Percentiles rank a stretch among this genome's conserved stretches.
Evolutionary conservation across 35 echinoderm and acorn worm genomes (phyloP).

Genomic region (Nesometra sesokonis): DNA sequence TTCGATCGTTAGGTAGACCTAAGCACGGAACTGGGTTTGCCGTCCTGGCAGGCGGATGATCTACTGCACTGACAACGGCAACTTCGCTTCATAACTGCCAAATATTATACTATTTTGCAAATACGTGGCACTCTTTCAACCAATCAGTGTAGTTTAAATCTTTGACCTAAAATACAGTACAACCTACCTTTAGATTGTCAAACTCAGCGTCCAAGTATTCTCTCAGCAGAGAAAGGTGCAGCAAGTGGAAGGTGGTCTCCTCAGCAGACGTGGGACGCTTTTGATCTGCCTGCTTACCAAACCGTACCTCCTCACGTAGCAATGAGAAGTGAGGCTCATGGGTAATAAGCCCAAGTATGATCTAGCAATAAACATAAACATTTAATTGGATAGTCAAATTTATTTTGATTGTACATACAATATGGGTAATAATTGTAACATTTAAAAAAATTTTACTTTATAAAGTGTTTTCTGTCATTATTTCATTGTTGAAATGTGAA

Average conservation of each 20-base stretch:
- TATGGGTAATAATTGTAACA: too few species aligned
- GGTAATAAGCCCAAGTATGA: constrained; percentile 78
- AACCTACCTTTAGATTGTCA: constrained; percentile 37
- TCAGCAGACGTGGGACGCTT: constrained; percentile 69
- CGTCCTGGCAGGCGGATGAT: not conserved
- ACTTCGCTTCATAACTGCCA: not conserved
- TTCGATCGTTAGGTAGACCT: too few species aligned
- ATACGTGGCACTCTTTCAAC: too few species aligned
- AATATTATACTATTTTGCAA: not conserved
- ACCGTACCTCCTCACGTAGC: constrained; percentile 75
- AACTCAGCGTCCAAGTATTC: constrained; percentile 87
- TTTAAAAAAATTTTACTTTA: too few species aligned
- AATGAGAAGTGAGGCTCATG: constrained; percentile 94
- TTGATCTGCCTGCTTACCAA: constrained; percentile 46
- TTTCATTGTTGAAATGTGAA: too few species aligned
- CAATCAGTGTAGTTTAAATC: too few species aligned
- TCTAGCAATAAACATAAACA: constrained; percentile 26
- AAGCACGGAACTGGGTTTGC: not conserved
- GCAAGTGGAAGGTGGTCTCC: constrained; percentile 87
- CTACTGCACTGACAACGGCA: not conserved
- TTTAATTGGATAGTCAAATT: not conserved
- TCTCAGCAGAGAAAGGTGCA: constrained; percentile 75
- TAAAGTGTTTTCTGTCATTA: too few species aligned
- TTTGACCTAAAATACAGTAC: too few species aligned
- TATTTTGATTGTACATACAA: too few species aligned